Evolutionary conservation across 2,113 vertebrate species (phyloP).

Genomic region (Alaudala cheleensis): DNA sequence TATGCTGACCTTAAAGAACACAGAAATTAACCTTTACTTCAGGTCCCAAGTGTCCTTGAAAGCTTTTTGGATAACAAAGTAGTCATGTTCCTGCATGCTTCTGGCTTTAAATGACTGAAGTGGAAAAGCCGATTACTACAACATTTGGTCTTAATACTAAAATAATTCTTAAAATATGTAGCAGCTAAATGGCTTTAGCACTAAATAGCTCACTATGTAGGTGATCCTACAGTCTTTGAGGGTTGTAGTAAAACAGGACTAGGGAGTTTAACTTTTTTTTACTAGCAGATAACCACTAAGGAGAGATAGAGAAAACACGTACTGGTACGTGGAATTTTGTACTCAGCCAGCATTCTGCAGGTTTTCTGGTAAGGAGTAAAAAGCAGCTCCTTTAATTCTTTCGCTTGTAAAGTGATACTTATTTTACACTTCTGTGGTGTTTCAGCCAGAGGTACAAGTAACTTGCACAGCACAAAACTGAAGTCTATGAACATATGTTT

Average conservation of each 20-base stretch:
- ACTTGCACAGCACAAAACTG: background rate
- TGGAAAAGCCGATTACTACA: background rate
- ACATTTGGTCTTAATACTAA: background rate
- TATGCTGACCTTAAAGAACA: background rate
- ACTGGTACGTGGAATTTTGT: background rate
- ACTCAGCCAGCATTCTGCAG: background rate
- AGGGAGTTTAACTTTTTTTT: background rate
- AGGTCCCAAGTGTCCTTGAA: background rate
- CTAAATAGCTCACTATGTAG: background rate
- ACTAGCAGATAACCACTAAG: background rate
- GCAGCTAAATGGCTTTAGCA: background rate
- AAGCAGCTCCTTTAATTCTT: background rate
- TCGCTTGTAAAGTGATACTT: background rate
- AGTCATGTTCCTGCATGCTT: background rate
- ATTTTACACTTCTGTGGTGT: background rate
- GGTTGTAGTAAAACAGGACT: background rate
- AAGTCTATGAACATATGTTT: background rate
- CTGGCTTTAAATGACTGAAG: background rate
- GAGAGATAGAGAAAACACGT: background rate
- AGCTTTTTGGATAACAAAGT: background rate
- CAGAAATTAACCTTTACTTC: background rate
- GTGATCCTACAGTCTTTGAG: background rate
- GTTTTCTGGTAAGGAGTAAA: background rate
- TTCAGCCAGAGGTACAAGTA: slow-evolving; percentile 3
- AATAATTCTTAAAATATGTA: background rate